Evolutionary conservation across 2,113 vertebrate genomes (phyloP), one percentile per base, ranked within the genome.

Genomic region (Halcyon senegalensis): DNA sequence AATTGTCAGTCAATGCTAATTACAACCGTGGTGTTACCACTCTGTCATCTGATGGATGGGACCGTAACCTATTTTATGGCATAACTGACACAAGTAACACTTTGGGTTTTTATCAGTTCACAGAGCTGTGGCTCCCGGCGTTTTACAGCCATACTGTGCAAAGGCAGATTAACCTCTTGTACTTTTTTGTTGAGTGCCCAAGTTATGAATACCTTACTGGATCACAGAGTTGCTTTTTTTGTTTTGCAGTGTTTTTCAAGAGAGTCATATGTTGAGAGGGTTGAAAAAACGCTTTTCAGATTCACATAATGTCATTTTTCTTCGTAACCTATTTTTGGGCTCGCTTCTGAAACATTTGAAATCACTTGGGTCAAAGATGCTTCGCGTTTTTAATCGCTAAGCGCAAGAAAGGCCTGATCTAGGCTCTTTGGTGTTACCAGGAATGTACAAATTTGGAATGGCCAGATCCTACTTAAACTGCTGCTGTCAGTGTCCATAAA

Each of bases 1-100:
- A 77, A 88, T 75, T 95, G 93, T 70, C 94, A 91, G 70, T 86
- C 85, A 87, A 15, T 44, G 90, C 94, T 53, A n/a, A 60, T 60
- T 60, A 16, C 58, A 41, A 46, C 31, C 11, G 43, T 56, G 31
- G 80, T 64, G 58, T 80, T 91, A 70, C 72, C 73, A 9, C 68
- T 63, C 94, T 95, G 94, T 74, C 92, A 89, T 56, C 90, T 10
- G 14, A 56, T 39, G 10, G 79, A 58, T 46, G 13, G 80, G 84
- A 58, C 88, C 84, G 7, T 62, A 62, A 93, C 94, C 91, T 88
- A 46, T 81, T 91, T 81, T 53, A 46, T 66, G 62, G 84, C 68
- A 4, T 9, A 76, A 79, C 63, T 94, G 90, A 85, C 90, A 77
- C 76, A 82, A 67, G 59, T 18, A 69, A 92, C 94, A 10, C 63